Evolutionary conservation across 1,140 invertebrate species (phyloP), one percentile per base, ranked within the genome.

Genomic region (Achatina immaculata): DNA sequence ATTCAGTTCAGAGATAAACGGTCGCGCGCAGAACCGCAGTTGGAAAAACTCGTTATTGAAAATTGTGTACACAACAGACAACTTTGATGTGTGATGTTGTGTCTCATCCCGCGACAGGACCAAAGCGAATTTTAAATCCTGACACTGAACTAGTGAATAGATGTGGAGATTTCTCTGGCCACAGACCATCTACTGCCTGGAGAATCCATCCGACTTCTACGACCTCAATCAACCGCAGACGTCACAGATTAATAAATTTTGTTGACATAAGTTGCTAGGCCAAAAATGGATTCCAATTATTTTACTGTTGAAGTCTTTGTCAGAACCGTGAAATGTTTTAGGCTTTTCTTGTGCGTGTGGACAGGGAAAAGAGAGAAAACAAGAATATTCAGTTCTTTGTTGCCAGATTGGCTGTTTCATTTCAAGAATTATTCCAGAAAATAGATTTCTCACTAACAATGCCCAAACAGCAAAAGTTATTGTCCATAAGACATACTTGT

Each of bases 191-290:
- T 42, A 71, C 68, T 24, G 38, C 21, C 58, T 28, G 28, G n/a
- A 16, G n/a, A 28, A 62, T 9, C 58, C 16, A 31, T 4, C 31
- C 42, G 68, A 71, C 68, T 38, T 45, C n/a, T 0, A 38, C 45
- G n/a, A 74, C 72, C 72, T 48, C 72, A 74, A 74, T 74, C 72
- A 74, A 14, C 40, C 45, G 21, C 42, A 45, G 45, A 51, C 72
- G 72, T 45, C 72, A 74, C 28, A 51, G 42, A 62, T 74, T 51
- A 11, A 45, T 45, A 74, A 74, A 74, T 34, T 48, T 14, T 74
- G 45, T 74, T 74, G 72, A 74, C 72, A 74, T 74, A 74, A 74
- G 72, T 74, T 74, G 72, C 72, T 21, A 31, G 40, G 28, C 45
- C 4, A 51, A 74, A 74, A 74, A 51, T 45, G 42, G 45, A 36